A percentile compares a stretch with the other conserved stretches of the same genome.
These are phyloP conservation scores for Torymus tubicola DNA, from an alignment of 2,888 invertebrate genomes.

Conservation along the genomic window DNA sequence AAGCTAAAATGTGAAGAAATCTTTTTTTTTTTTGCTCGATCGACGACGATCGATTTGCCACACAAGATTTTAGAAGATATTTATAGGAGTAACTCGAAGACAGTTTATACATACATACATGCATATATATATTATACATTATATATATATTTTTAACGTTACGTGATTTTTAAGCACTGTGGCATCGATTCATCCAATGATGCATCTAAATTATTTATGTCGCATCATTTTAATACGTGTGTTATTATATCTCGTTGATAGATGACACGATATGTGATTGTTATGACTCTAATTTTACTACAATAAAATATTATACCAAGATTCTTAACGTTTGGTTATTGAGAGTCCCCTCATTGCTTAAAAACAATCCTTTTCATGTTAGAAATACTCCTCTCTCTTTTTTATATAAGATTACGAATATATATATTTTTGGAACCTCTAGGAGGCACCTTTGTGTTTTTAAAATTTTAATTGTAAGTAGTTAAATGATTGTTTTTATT, in stretches of 20 bases:
- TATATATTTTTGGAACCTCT: no score
- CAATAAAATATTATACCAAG: conserved; percentile 73
- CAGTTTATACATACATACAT: conserved; percentile 73
- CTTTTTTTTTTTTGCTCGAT: conserved; percentile 71
- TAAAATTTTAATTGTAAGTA: neutral
- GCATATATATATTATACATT: conserved; percentile 68
- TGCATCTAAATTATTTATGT: conserved; percentile 76
- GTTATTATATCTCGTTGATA: conserved; percentile 75
- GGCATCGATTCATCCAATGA: conserved; percentile 70
- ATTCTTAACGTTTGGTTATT: conserved; percentile 48
- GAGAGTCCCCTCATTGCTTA: conserved; percentile 8
- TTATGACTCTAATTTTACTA: conserved; percentile 76
- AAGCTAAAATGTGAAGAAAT: conserved; percentile 67
- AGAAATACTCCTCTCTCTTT: conserved; percentile 14
- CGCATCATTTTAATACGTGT: conserved; percentile 74
- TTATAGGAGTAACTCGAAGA: conserved; percentile 74
- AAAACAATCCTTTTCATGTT: conserved; percentile 8
- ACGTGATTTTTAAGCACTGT: conserved; percentile 75
- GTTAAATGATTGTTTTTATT: no score
- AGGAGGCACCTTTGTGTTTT: neutral
- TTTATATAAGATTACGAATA: no score
- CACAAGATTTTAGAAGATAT: conserved; percentile 75
- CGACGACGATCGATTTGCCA: conserved; percentile 72
- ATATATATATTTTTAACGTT: conserved; percentile 75
- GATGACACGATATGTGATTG: conserved; percentile 77